Percentiles rank a stretch among this genome's conserved stretches.
These are phyloP conservation scores for Drosophila antonietae DNA, from an alignment of 2,888 invertebrate species.

Conservation along the genomic window DNA sequence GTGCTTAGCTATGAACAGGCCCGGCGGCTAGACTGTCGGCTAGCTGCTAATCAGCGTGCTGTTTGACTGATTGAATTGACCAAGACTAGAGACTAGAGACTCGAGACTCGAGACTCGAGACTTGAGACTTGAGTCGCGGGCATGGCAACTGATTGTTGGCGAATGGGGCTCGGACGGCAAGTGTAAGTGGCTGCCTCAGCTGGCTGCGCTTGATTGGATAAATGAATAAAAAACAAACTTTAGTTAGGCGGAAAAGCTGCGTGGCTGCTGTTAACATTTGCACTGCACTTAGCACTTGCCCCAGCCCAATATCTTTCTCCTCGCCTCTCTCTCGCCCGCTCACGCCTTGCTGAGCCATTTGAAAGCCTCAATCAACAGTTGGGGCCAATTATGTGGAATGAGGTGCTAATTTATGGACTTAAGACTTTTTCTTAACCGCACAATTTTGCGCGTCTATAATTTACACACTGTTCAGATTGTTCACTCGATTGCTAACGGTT, in stretches of 20 bases:
- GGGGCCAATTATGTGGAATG: conserved; percentile 75
- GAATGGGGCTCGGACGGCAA: conserved; percentile 5
- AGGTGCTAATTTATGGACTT: conserved; percentile 82
- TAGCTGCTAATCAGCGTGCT: conserved; percentile 74
- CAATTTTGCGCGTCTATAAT: conserved; percentile 71
- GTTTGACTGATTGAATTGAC: conserved; percentile 80
- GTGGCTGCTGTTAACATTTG: conserved; percentile 72
- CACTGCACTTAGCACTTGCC: conserved; percentile 74
- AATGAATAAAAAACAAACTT: conserved; percentile 71
- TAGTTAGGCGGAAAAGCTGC: conserved; percentile 50
- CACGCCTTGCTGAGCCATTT: conserved; percentile 47
- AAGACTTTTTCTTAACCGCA: conserved; percentile 50
- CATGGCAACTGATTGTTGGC: conserved; percentile 1
- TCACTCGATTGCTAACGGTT: conserved; percentile 66
- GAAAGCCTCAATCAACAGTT: conserved; percentile 74
- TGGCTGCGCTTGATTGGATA: conserved; percentile 72
- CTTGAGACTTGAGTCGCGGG: not conserved
- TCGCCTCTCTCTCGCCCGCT: not conserved
- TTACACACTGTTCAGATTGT: conserved; percentile 62
- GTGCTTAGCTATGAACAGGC: conserved; percentile 52
- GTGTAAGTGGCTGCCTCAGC: conserved; percentile 31
- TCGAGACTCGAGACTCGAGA: not conserved
- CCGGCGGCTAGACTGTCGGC: conserved; percentile 23
- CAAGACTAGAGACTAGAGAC: conserved; percentile 19
- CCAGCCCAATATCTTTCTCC: conserved; percentile 1